phyloP scores from a whole-genome alignment of 2,113 vertebrate species.

The Megaptera novaeangliae region DNA sequence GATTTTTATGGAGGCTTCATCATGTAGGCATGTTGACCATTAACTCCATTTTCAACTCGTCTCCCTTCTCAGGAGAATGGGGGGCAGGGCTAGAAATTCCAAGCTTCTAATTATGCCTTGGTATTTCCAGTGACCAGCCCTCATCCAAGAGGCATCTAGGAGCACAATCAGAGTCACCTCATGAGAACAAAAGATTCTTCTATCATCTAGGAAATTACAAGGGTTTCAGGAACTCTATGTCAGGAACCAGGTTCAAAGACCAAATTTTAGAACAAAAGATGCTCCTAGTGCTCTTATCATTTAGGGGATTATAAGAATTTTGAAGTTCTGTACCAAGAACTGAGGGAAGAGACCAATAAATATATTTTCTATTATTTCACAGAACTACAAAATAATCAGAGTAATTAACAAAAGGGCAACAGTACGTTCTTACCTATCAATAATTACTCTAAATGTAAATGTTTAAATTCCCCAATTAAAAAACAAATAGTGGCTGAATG shows the following conservation, averaged over 20 bases:
- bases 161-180: background rate
- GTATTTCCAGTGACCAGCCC: background rate
- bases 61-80: background rate
- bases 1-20: background rate
- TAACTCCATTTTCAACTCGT: background rate
- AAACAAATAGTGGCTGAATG: no score
- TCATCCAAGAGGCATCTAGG: background rate
- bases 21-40: background rate
- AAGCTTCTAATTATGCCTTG: background rate
- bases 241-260: background rate
- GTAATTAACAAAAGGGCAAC: background rate
- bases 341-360: background rate
- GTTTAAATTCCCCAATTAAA: background rate
- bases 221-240: background rate
- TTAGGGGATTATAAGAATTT: background rate
- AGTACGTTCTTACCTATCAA: background rate
- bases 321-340: background rate
- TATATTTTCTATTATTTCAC: background rate
- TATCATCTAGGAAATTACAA: background rate
- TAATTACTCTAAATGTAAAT: background rate
- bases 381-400: background rate
- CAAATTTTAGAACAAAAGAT: background rate
- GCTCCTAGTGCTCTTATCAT: background rate
- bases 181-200: background rate
- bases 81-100: background rate